Conservation (phyloP, 2,113 vertebrate genomes). For the Nycticryphes semicollaris region DNA sequence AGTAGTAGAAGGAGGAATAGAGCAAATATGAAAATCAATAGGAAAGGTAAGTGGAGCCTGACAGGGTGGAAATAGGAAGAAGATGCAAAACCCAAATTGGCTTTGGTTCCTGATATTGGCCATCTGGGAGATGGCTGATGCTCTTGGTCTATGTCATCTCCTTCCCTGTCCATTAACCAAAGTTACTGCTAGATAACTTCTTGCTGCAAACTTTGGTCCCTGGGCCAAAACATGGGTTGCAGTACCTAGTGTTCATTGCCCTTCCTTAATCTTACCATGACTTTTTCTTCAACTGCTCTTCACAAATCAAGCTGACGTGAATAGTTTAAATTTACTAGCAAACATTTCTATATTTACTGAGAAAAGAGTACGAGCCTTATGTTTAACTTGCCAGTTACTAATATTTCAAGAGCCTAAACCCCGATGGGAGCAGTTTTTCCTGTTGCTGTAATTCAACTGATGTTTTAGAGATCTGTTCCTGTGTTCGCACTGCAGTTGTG, state of each 20-base stretch:
- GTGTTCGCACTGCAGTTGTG: neutral
- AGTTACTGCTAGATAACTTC: neutral
- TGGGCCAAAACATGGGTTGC: fast-evolving
- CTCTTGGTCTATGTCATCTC: neutral
- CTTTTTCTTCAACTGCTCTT: neutral
- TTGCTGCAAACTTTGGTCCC: neutral
- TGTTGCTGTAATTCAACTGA: neutral
- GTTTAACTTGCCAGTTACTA: neutral
- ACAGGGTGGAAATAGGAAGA: neutral
- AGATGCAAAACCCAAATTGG: neutral
- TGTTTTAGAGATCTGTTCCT: neutral
- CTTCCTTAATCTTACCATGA: neutral
- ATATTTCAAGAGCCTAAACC: neutral
- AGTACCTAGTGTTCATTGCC: neutral
- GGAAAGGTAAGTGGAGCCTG: neutral
- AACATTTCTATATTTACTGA: neutral
- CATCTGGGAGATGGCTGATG: neutral
- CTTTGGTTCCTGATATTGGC: neutral
- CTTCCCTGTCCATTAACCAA: neutral
- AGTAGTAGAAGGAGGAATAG: neutral
- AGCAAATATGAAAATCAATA: neutral
- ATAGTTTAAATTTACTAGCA: neutral
- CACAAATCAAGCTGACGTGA: fast-evolving
- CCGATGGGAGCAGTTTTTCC: fast-evolving
- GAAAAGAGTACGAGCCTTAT: fast-evolving